Base-by-base conservation (phyloP, 2,888 invertebrate genomes). In the Drosophila tanythrix region DNA sequence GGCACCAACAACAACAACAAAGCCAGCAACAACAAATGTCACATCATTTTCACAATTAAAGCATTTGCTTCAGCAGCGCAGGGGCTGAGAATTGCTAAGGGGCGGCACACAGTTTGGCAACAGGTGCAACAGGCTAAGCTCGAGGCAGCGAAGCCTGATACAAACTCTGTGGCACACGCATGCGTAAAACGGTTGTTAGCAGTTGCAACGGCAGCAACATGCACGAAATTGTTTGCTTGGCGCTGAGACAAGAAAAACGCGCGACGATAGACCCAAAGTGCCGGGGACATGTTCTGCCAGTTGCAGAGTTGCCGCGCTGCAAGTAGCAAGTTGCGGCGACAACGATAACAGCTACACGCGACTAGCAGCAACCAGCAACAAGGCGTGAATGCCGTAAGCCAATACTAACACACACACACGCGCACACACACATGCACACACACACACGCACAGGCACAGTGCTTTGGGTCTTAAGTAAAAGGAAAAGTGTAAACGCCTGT, bases 21-120 rank as follows among this genome's bases (percentile, higher is more conserved):
- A 40, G 8, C 18, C 38, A 29, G 43, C 70, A 67, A 62, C 72
- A 83, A 71, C 76, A 79, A 79, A 81, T 89, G 89, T 88, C 89
- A 83, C 87, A 89, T 87, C 84, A 89, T 89, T 88, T 87, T 70
- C 75, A 89, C 87, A 87, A 89, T 87, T 88, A 87, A 89, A 86
- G 84, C 86, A 87, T 82, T 87, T 82, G 82, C 85, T 85, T 78
- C 83, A 76, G 85, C 88, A 79, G 58, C 64, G 81, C 76, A 75
- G 65, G 40, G 29, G 29, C 13, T n/a, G 21, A 10, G 18, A 35
- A 27, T 38, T 59, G 53, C 27, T 36, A 33, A 50, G 15, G 29
- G 18, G 51, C 46, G 35, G 57, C 35, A 64, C 51, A 70, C 62
- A 59, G 70, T 68, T 63, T 65, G 71, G 74, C 69, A 79, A 76